Evolutionary conservation across 2,113 vertebrate species (phyloP).

Genomic region (Grantiella picta): DNA sequence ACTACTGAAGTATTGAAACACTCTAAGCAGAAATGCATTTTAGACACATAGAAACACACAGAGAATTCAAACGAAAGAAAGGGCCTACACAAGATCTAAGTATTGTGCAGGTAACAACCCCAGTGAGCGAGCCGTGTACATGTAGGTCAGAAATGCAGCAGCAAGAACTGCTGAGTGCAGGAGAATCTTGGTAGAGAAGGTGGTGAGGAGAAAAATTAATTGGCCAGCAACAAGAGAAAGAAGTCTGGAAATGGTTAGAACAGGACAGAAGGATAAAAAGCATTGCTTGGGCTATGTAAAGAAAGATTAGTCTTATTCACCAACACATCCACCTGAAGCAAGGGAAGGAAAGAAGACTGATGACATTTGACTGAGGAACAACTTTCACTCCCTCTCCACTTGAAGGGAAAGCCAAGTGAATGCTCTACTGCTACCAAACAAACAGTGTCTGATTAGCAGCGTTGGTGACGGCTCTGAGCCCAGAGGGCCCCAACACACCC

Average conservation of each 20-base stretch:
- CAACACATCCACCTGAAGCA: not conserved
- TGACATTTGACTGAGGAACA: not conserved
- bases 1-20: not conserved
- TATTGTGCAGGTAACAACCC: not conserved
- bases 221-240: not conserved
- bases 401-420: not conserved
- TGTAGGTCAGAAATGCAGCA: conserved; percentile 28
- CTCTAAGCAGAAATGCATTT: not conserved
- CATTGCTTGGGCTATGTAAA: not conserved
- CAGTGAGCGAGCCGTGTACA: not conserved
- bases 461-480: not conserved
- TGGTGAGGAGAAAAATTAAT: not conserved
- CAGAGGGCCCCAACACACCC: not conserved
- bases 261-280: not conserved
- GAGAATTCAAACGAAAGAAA: not conserved
- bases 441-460: not conserved
- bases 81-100: not conserved
- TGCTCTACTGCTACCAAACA: not conserved
- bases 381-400: not conserved
- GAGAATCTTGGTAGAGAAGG: conserved; percentile 2
- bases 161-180: conserved; percentile 10
- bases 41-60: not conserved
- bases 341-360: not conserved
- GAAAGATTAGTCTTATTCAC: not conserved
- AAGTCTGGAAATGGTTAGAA: not conserved